Conservation (phyloP, 2,888 invertebrate genomes). For the Odontocerum albicorne region DNA sequence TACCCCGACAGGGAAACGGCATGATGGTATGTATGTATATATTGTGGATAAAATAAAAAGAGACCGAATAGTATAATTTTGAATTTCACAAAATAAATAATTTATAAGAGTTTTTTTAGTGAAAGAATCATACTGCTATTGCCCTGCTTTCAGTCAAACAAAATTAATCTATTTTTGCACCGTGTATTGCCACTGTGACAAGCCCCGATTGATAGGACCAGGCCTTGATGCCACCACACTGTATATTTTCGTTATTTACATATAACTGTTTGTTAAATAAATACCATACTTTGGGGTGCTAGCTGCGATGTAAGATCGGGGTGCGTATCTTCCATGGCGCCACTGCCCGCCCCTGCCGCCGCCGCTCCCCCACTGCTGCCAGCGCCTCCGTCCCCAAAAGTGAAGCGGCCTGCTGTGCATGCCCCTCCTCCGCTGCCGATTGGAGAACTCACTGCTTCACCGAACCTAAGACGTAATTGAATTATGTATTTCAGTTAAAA, state of each 20-base stretch:
- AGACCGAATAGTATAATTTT: too few species aligned
- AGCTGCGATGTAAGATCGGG: conserved; percentile 66
- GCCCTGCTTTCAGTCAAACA: too few species aligned
- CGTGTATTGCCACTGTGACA: background rate
- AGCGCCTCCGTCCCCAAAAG: conserved; percentile 66
- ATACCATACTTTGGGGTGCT: conserved; percentile 40
- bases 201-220: background rate
- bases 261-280: too few species aligned
- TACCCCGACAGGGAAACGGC: too few species aligned
- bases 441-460: conserved; percentile 91
- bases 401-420: conserved; percentile 58
- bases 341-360: conserved; percentile 63
- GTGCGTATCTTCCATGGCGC: conserved; percentile 74
- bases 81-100: too few species aligned
- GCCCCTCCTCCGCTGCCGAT: conserved; percentile 68
- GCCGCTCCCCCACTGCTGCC: conserved; percentile 55
- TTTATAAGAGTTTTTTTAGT: too few species aligned
- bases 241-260: too few species aligned
- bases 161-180: too few species aligned
- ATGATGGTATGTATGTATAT: too few species aligned
- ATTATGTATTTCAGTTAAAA: too few species aligned
- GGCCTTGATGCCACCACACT: conserved; percentile 3
- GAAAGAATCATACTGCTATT: too few species aligned
- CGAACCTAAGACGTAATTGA: conserved; percentile 57
- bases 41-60: too few species aligned